phyloP scores from a whole-genome alignment of 2,113 vertebrate species.

The Hiodon tergisus region DNA sequence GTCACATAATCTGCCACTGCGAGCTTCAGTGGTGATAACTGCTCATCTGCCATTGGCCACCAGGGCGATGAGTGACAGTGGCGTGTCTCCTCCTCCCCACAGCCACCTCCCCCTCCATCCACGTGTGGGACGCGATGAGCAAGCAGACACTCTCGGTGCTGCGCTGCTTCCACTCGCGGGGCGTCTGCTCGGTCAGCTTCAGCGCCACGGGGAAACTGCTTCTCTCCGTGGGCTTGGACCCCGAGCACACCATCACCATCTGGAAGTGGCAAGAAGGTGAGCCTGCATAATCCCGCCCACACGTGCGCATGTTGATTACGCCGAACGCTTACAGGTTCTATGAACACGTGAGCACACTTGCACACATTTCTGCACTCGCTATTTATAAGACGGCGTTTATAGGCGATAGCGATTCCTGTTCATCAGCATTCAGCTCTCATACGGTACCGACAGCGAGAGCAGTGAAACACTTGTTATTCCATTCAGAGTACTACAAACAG shows the following conservation, averaged over 20 bases:
- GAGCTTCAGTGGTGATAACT: too few species aligned
- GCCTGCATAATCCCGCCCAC: conserved; percentile 11
- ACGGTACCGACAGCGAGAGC: background rate
- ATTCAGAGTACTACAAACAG: too few species aligned
- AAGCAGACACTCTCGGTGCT: conserved; percentile 90
- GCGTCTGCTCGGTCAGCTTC: conserved; percentile 92
- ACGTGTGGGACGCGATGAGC: conserved; percentile 93
- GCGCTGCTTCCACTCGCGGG: conserved; percentile 85
- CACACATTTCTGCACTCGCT: background rate
- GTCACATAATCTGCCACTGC: too few species aligned
- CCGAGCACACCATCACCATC: conserved; percentile 87
- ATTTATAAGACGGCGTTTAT: background rate
- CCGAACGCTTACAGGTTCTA: background rate
- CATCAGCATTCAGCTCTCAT: background rate
- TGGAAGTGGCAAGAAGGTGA: conserved; percentile 98
- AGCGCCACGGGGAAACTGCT: conserved; percentile 94
- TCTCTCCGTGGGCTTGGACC: conserved; percentile 87
- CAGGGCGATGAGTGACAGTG: background rate
- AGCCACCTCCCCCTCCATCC: conserved; percentile 91
- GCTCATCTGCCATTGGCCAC: background rate
- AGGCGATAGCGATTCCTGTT: background rate
- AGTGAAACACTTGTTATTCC: too few species aligned
- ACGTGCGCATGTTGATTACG: background rate
- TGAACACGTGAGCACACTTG: background rate
- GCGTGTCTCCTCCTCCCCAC: conserved; percentile 27